A percentile compares a stretch with the other conserved stretches of the same genome.
These are phyloP conservation scores for Scopus umbretta DNA, from an alignment of 2,113 vertebrate species.

Conservation along the genomic window DNA sequence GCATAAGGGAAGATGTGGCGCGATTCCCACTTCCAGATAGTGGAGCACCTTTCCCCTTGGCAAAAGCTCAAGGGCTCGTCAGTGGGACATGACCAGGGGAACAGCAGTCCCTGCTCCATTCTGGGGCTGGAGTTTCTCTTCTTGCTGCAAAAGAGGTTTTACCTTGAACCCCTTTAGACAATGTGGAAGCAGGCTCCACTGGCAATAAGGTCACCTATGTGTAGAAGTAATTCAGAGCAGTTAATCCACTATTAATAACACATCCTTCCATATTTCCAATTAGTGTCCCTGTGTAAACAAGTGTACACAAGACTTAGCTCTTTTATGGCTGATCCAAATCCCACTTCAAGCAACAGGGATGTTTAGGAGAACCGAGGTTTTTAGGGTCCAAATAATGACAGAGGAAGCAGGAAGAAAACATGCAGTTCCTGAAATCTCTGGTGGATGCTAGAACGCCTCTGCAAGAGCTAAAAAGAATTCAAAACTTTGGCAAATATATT, in stretches of 20 bases:
- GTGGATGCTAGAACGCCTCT: background rate
- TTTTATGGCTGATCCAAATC: background rate
- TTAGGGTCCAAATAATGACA: background rate
- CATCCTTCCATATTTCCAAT: background rate
- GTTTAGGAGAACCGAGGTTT: background rate
- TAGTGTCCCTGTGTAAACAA: background rate
- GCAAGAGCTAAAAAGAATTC: background rate
- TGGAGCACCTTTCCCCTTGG: background rate
- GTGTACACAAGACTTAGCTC: background rate
- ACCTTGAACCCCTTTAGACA: background rate
- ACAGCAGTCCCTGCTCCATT: background rate
- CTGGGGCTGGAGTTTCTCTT: background rate
- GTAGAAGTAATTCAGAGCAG: constrained; percentile 18
- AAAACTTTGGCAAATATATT: background rate
- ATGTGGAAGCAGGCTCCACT: background rate
- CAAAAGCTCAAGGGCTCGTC: background rate
- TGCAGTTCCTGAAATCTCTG: background rate
- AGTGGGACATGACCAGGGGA: background rate
- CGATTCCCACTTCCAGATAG: accelerated
- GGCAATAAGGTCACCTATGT: background rate
- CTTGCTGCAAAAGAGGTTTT: background rate
- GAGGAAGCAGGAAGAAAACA: background rate
- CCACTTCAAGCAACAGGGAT: background rate
- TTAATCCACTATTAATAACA: constrained; percentile 40
- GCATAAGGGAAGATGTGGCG: background rate